phyloP scores from a whole-genome alignment of 2,113 vertebrate genomes.

The Thalassarche chlororhynchos region DNA sequence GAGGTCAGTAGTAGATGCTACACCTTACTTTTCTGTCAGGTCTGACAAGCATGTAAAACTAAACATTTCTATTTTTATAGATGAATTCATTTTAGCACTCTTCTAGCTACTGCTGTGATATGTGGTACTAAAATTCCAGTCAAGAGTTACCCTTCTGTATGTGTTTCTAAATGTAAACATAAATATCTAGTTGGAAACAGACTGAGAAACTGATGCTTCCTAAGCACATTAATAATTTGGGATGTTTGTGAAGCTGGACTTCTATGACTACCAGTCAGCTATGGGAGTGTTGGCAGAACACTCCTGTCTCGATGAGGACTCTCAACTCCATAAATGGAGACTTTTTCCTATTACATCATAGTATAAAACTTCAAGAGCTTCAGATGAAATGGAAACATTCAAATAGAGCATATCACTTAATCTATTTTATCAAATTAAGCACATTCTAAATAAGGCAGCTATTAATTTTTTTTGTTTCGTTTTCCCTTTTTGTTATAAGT shows the following conservation, averaged over 20 bases:
- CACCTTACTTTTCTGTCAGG: neutral
- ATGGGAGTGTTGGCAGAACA: neutral
- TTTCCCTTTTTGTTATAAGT: neutral
- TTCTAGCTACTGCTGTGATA: neutral
- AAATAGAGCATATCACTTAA: neutral
- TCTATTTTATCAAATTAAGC: neutral
- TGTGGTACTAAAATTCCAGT: neutral
- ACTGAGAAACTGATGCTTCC: neutral
- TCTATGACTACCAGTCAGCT: neutral
- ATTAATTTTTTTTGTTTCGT: neutral
- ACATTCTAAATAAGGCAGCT: neutral
- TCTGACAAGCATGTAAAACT: neutral
- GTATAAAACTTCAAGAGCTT: neutral
- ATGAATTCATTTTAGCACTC: neutral
- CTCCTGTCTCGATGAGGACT: neutral
- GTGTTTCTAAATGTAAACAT: neutral
- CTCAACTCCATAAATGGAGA: slow-evolving; percentile 1
- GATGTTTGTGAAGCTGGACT: neutral
- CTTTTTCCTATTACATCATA: slow-evolving; percentile 33
- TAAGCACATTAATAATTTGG: neutral
- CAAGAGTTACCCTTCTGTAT: neutral
- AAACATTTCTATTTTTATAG: neutral
- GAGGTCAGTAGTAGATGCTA: neutral
- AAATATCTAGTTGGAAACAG: neutral
- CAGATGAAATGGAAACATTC: slow-evolving; percentile 7